Percentiles rank a stretch among this genome's conserved stretches.
Evolutionary conservation across 2,888 invertebrate species (phyloP).

Genomic region (Coenonympha arcania): DNA sequence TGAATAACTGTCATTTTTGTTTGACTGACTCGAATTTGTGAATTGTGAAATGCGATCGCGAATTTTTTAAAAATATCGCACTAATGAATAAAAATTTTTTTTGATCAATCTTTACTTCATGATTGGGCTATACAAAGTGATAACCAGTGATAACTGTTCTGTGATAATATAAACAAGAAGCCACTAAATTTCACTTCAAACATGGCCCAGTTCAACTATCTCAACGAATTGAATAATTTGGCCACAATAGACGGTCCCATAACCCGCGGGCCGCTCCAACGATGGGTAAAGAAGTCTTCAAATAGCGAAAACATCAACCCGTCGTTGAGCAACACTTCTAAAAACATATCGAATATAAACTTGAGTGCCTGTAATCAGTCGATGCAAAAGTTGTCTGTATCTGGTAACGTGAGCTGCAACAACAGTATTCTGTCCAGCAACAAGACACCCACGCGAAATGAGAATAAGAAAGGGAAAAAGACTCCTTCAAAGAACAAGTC

Average conservation of each 20-base stretch:
- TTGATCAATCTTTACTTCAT: constrained; percentile 15
- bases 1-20: constrained; percentile 28
- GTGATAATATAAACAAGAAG: too few species aligned
- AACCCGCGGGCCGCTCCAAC: constrained; percentile 82
- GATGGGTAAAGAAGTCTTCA: constrained; percentile 86
- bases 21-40: constrained; percentile 2
- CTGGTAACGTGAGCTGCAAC: constrained; percentile 74
- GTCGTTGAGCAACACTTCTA: constrained; percentile 54
- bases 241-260: constrained; percentile 85
- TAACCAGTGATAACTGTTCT: constrained; percentile 2
- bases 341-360: constrained; percentile 69
- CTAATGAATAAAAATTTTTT: constrained; percentile 15
- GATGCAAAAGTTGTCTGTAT: constrained; percentile 75
- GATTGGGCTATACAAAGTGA: constrained; percentile 13
- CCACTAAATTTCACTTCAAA: too few species aligned
- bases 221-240: constrained; percentile 85
- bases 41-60: background rate
- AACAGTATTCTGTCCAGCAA: constrained; percentile 68
- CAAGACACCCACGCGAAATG: constrained; percentile 72
- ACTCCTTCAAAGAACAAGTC: constrained; percentile 78
- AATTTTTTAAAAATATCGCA: background rate
- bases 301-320: constrained; percentile 76
- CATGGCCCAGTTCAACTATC: constrained; percentile 87
- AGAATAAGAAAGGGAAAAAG: constrained; percentile 77
- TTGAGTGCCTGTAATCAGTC: constrained; percentile 78